These are phyloP conservation scores for Potamarius usumacintae DNA, from an alignment of 2,113 vertebrate species.

Conservation along the genomic window DNA sequence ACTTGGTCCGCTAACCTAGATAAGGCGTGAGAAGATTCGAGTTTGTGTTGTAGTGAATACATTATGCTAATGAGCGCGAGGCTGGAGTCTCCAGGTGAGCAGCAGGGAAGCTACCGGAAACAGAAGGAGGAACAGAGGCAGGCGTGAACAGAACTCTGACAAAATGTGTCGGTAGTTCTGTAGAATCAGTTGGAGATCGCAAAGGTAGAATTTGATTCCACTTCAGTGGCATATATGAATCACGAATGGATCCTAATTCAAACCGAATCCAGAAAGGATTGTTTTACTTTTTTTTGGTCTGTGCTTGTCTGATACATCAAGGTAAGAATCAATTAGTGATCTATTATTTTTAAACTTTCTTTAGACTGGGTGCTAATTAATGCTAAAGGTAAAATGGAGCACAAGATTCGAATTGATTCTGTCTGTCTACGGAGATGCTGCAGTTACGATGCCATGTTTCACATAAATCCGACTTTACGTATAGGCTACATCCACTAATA, in stretches of 20 bases:
- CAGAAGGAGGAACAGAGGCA: slow-evolving; percentile 45
- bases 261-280: slow-evolving; percentile 61
- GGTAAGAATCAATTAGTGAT: slow-evolving; percentile 62
- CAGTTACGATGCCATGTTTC: background rate
- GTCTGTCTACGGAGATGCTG: background rate
- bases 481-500: background rate
- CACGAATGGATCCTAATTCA: slow-evolving; percentile 74
- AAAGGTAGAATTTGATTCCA: slow-evolving; percentile 54
- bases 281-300: slow-evolving; percentile 57
- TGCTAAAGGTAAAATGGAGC: background rate
- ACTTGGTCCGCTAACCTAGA: background rate
- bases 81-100: slow-evolving; percentile 58
- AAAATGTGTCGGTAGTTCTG: slow-evolving; percentile 58
- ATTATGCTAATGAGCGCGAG: slow-evolving; percentile 74
- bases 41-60: slow-evolving; percentile 56
- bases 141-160: slow-evolving; percentile 52
- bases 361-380: background rate
- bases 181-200: slow-evolving; percentile 36
- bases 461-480: background rate
- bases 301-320: slow-evolving; percentile 69
- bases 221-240: slow-evolving; percentile 57
- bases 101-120: slow-evolving; percentile 36
- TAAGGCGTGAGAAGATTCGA: background rate
- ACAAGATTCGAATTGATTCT: background rate
- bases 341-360: background rate